These are phyloP conservation scores for Epirrhoe tristata DNA, from an alignment of 2,888 invertebrate species.

Conservation along the genomic window DNA sequence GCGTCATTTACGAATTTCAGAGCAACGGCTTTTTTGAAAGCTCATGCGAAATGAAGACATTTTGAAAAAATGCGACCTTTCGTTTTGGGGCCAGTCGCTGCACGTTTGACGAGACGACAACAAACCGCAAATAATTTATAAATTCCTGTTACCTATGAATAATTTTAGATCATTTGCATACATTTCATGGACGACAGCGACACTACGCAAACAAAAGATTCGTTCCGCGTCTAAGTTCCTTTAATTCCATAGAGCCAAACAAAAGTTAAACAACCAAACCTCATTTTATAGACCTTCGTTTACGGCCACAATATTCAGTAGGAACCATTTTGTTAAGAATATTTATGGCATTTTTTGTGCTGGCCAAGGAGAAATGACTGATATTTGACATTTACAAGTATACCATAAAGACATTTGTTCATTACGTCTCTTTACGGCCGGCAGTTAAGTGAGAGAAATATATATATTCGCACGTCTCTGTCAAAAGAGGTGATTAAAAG, in stretches of 20 bases:
- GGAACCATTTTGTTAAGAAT: constrained; percentile 81
- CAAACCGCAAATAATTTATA: constrained; percentile 70
- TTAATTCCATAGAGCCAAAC: constrained; percentile 75
- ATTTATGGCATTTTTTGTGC: constrained; percentile 81
- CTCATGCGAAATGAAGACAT: constrained; percentile 49
- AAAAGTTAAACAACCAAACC: constrained; percentile 79
- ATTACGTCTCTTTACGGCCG: constrained; percentile 73
- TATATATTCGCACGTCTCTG: constrained; percentile 73
- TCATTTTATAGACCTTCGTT: constrained; percentile 79
- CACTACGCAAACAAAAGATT: constrained; percentile 72
- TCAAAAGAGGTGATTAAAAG: constrained; percentile 63
- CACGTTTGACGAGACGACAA: constrained; percentile 53
- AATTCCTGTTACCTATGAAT: constrained; percentile 79
- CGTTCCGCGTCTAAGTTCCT: constrained; percentile 69
- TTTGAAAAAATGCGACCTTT: constrained; percentile 41
- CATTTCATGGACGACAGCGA: constrained; percentile 67
- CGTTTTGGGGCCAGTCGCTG: constrained; percentile 43
- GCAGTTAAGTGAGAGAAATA: constrained; percentile 67
- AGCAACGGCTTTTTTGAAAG: constrained; percentile 53
- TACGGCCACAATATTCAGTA: constrained; percentile 82
- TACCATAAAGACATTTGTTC: constrained; percentile 81
- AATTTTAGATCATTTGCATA: constrained; percentile 78
- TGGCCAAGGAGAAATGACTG: constrained; percentile 70
- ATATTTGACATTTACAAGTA: constrained; percentile 81
- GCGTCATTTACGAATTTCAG: constrained; percentile 67